Evolutionary conservation across 2,113 vertebrate genomes (phyloP), one percentile per base, ranked within the genome.

Genomic region (Brachyhypopomus occidentalis): DNA sequence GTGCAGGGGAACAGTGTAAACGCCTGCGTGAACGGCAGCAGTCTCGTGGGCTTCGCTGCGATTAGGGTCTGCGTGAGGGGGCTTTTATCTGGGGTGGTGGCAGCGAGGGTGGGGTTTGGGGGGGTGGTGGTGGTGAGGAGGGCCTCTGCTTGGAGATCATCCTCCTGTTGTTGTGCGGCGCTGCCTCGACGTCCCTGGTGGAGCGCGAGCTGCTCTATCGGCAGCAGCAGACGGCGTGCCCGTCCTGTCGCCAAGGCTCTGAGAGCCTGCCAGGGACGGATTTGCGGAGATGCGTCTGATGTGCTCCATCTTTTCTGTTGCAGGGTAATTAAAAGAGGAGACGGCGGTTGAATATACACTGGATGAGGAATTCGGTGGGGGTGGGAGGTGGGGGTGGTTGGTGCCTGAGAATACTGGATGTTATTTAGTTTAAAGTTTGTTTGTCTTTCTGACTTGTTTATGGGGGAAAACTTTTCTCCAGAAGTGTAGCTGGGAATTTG

Each of bases 241-340:
- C 67, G 59, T 66, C 64, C 20, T 74, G 70, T 11, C 83, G 88
- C 87, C 83, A 52, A 14, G 9, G 87, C 91, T 93, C 84, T 93
- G 92, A 93, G 91, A 81, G 85, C 0, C 82, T 93, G 93, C 92
- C 93, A 94, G 90, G 88, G 91, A 87, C 72, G 91, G 92, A 92
- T 93, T 94, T 93, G 86, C 90, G 87, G 87, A 81, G 83, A 90
- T 88, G 90, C 79, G 85, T 94, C 90, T 94, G 92, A 94, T 94
- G 92, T 94, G 82, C 87, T 89, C 90, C 90, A 90, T 93, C 90
- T 84, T 90, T 92, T 91, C 87, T 90, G 87, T 89, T 88, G 86
- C 84, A 86, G 90, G 91, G 92, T 93, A 94, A 94, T 94, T 94
- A 93, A 94, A 92, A 92, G 88, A 90, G 90, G 88, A 91, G 90